These are phyloP conservation scores for Cactoblastis cactorum DNA, from an alignment of 2,888 invertebrate species.

Conservation along the genomic window DNA sequence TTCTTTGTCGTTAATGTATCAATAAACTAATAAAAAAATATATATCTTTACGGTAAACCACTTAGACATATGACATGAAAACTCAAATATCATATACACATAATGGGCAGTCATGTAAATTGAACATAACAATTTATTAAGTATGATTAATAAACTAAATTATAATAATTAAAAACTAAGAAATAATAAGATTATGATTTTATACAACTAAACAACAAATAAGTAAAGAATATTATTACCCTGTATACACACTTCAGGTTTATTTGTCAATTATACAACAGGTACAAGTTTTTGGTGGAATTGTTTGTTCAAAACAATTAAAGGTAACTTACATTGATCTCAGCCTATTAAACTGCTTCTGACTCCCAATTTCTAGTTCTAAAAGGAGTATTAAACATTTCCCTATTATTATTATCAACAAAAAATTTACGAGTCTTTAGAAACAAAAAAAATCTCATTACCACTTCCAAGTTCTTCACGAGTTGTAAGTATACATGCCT, in stretches of 20 bases:
- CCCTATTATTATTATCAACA: too few relatives aligned
- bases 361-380: not conserved
- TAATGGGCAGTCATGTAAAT: too few relatives aligned
- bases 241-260: not conserved
- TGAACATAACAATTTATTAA: not conserved
- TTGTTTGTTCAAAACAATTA: not conserved
- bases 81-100: not conserved
- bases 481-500: too few relatives aligned
- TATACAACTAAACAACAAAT: not conserved
- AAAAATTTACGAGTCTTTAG: too few relatives aligned
- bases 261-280: not conserved
- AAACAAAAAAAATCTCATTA: too few relatives aligned
- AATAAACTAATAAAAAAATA: too few relatives aligned
- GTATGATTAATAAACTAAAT: not conserved
- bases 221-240: not conserved
- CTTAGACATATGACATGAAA: not conserved
- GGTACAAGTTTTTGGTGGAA: not conserved
- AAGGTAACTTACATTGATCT: not conserved
- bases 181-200: not conserved
- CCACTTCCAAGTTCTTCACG: too few relatives aligned
- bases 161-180: not conserved
- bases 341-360: too few relatives aligned
- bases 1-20: too few relatives aligned
- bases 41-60: too few relatives aligned
- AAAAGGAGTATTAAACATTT: too few relatives aligned